Evolutionary conservation across 2,113 vertebrate genomes (phyloP).

Genomic region (Oncorhynchus clarkii): DNA sequence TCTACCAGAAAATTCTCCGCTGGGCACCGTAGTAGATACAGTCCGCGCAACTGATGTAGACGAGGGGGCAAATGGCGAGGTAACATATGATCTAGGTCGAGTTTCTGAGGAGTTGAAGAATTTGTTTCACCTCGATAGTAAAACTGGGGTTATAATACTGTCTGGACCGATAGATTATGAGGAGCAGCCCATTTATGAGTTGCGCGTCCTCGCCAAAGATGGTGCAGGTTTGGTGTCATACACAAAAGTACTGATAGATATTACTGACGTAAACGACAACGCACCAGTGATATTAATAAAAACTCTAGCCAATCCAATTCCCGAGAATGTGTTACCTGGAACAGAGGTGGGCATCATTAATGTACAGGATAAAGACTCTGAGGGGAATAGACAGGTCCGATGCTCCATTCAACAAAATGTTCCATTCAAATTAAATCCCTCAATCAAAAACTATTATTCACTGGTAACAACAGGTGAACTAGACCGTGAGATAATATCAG

Average conservation of each 20-base stretch:
- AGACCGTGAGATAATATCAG: too few relatives aligned
- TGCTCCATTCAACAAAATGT: too few relatives aligned
- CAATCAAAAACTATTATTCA: too few relatives aligned
- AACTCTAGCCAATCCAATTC: constrained; percentile 58
- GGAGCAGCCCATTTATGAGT: constrained; percentile 12
- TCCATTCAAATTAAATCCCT: too few relatives aligned
- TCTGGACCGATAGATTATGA: constrained; percentile 46
- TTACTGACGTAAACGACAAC: constrained; percentile 40
- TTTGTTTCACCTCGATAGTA: too few relatives aligned
- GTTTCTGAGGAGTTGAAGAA: too few relatives aligned
- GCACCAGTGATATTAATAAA: constrained; percentile 37
- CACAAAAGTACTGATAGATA: constrained; percentile 24
- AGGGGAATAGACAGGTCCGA: too few relatives aligned
- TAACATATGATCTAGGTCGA: too few relatives aligned
- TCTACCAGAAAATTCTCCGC: constrained; percentile 58
- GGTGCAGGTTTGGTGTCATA: neutral
- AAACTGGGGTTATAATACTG: too few relatives aligned
- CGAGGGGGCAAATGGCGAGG: constrained; percentile 48
- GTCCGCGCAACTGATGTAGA: constrained; percentile 60
- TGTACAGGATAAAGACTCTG: too few relatives aligned
- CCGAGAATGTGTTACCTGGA: constrained; percentile 51
- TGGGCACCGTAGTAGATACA: constrained; percentile 29
- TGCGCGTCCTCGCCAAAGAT: constrained; percentile 29
- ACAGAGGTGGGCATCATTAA: too few relatives aligned
- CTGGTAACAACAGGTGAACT: too few relatives aligned